Evolutionary conservation across 2,888 invertebrate genomes (phyloP), one percentile per base, ranked within the genome.

Genomic region (Aporophyla nigra): DNA sequence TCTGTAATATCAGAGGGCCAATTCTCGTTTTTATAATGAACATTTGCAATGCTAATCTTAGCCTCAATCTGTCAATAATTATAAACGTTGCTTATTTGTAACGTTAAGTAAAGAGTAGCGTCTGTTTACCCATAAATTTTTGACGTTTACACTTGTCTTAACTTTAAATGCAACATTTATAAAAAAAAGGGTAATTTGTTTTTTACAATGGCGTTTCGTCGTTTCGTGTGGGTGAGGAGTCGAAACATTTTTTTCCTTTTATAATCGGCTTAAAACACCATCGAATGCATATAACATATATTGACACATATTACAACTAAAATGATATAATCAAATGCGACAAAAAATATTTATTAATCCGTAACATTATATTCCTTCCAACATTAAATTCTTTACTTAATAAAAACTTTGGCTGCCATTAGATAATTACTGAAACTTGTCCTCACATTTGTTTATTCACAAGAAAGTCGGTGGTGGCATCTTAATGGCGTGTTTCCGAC

Each of bases 401-500:
- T 33, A 46, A 65, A 68, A 63, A 3, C 56, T 61, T 76, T 61
- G 27, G 40, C 59, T 16, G 51, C 61, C 70, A 78, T 71, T 77
- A 80, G 62, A 70, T 80, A 83, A 86, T 85, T 83, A 74, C 80
- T 69, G 43, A 70, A 83, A 84, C 67, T 86, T 76, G 79, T 79
- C 70, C 74, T 43, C 24, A 62, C 72, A 83, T 86, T 85, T 75
- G 74, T 86, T 83, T 75, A 78, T 78, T 65, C 40, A 61, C 43
- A 63, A 80, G 81, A 76, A 86, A 81, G 62, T 72, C 70, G 53
- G 51, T 69, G 83, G 79, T 74, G 69, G 69, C 68, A 67, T 62
- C 49, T 72, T 76, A 84, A 84, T 86, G 67, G 81, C 82, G 67
- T 86, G 76, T 84, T 85, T 86, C 79, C 81, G 82, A 74, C 85